Base-by-base conservation (phyloP, 2,888 invertebrate species). In the Aleiodes testaceus region DNA sequence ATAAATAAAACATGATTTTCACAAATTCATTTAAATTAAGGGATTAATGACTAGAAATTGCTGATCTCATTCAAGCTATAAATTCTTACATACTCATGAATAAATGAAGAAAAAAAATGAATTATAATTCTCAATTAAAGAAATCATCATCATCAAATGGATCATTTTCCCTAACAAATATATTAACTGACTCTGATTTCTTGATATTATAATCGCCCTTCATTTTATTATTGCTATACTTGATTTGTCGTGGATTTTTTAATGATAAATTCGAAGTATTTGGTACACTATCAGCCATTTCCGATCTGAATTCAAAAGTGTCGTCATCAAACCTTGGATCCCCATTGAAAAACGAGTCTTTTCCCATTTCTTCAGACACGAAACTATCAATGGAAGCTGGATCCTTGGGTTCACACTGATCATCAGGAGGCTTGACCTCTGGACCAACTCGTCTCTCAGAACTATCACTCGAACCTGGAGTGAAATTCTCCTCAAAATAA, bases 71-170 rank as follows among this genome's bases (percentile, higher is more conserved):
- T 20, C 42, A 44, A 18, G 44, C 61, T 12, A n/a, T n/a, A 20
- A 18, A 44, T 18, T 42, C 44, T 11, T 20, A 42, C 42, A n/a
- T 20, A 11, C 20, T 53, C 1, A 7, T 22, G 14, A n/a, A 11
- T 18, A 9, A 14, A 20, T 5, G 22, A 7, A 26, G 1, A 5
- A 45, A n/a, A 55, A 22, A 6, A 14, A 42, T 11, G 36, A 30
- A 63, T 9, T 36, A 47, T 50, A 20, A 65, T 47, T 18, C 14
- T 18, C 45, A 72, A 63, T 86, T 92, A 84, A 97, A 97, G 88
- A 96, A 96, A 78, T 95, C 95, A 79, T 95, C 95, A 67, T 94
- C 94, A 78, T 95, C 96, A 82, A 97, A 97, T 1, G 97, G 97
- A 88, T 97, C 96, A 55, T 91, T 91, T 82, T 95, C 95, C 65